Evolutionary conservation across 1,140 invertebrate species (phyloP).

Genomic region (Bradynema listronoti): DNA sequence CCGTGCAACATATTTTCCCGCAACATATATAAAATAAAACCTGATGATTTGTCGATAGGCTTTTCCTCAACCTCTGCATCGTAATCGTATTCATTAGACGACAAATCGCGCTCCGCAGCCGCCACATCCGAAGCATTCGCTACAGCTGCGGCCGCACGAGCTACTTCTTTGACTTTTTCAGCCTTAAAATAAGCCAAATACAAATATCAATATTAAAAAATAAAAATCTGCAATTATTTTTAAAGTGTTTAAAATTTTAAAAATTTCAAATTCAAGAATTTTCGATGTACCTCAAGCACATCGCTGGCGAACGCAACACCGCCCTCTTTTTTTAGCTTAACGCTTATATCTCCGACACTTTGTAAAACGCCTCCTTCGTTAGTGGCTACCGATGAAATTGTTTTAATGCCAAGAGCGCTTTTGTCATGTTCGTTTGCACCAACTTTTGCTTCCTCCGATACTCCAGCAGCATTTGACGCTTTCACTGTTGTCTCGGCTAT

Average conservation of each 20-base stretch:
- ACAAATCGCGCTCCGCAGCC: not conserved
- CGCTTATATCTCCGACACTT: no score
- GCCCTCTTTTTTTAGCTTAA: no score
- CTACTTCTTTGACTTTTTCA: not conserved
- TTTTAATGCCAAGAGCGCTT: not conserved
- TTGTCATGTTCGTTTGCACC: not conserved
- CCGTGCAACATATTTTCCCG: no score
- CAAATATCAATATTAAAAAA: not conserved
- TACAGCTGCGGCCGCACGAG: not conserved
- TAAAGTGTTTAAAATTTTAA: no score
- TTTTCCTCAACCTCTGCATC: conserved; percentile 56
- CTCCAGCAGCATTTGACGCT: not conserved
- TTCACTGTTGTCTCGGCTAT: no score
- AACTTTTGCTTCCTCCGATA: not conserved
- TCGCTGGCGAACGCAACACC: no score
- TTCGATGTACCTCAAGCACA: not conserved
- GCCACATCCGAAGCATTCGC: not conserved
- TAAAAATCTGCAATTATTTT: not conserved
- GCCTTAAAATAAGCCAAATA: not conserved
- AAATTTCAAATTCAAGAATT: no score
- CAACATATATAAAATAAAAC: no score
- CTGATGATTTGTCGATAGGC: conserved; percentile 56
- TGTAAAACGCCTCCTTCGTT: not conserved
- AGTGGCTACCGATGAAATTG: not conserved
- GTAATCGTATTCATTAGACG: conserved; percentile 42